Percentiles rank a stretch among this genome's conserved stretches.
These are phyloP conservation scores for Lithophane socia DNA, from an alignment of 2,888 invertebrate species.

Conservation along the genomic window DNA sequence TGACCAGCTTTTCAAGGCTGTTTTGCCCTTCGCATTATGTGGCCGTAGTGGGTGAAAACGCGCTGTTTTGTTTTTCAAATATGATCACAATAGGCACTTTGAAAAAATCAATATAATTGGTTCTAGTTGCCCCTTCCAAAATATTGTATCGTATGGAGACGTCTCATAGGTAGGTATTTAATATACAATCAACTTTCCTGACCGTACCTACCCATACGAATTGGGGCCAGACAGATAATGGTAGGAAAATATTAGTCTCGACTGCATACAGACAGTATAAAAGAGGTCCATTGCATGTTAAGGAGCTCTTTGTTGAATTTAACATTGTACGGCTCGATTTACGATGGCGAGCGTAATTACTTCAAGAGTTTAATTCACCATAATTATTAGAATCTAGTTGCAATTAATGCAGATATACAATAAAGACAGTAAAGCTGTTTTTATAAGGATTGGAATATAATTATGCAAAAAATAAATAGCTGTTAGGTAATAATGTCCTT, in stretches of 20 bases:
- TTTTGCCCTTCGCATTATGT: no score
- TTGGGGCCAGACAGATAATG: constrained; percentile 7
- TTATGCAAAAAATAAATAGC: not conserved
- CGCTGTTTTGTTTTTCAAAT: no score
- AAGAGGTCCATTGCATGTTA: constrained; percentile 16
- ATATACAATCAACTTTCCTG: not conserved
- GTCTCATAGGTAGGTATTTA: no score
- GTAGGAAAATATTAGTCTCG: constrained; percentile 1
- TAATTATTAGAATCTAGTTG: not conserved
- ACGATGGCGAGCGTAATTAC: not conserved
- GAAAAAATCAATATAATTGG: no score
- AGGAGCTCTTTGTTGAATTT: constrained; percentile 12
- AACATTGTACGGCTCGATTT: not conserved
- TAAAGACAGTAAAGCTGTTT: not conserved
- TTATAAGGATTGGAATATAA: not conserved
- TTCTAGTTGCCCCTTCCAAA: no score
- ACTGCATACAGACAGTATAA: not conserved
- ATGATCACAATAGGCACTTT: no score
- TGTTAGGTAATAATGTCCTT: not conserved
- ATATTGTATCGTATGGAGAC: no score
- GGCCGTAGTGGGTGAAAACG: no score
- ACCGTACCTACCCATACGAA: not conserved
- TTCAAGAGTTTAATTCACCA: not conserved
- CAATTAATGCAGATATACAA: not conserved
- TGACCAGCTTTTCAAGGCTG: no score